A percentile compares a stretch with the other conserved stretches of the same genome.
Evolutionary conservation across 2,797 vertebrate species (phyloP).

Genomic region (Cryptoprocta ferox): DNA sequence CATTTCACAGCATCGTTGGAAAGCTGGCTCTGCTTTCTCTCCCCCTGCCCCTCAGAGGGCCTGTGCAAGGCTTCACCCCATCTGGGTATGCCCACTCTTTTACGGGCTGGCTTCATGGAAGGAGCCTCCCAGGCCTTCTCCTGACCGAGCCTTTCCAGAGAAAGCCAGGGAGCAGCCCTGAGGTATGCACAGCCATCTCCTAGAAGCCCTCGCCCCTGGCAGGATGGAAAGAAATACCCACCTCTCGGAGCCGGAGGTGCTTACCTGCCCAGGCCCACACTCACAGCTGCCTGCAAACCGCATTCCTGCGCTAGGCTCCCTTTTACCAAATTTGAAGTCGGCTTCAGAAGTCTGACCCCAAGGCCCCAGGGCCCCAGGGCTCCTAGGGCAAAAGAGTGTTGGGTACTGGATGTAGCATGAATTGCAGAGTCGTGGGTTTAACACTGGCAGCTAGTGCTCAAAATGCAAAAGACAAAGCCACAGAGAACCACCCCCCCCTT

Average conservation of each 20-base stretch:
- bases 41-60: neutral
- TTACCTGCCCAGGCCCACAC: neutral
- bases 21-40: neutral
- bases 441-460: neutral
- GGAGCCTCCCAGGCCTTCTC: neutral
- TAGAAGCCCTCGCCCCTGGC: neutral
- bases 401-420: neutral
- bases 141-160: neutral
- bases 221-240: neutral
- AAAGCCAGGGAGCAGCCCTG: neutral
- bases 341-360: neutral
- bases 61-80: fast-evolving
- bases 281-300: neutral
- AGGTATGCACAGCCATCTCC: fast-evolving
- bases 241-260: neutral
- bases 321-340: neutral
- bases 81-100: neutral
- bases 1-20: neutral
- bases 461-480: neutral
- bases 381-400: neutral
- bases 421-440: neutral
- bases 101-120: neutral
- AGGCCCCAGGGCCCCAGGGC: neutral
- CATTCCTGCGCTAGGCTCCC: neutral
- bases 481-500: neutral